Evolutionary conservation across 23 tunicate genomes (phyloP).

Genomic region (Ascidia mentula): DNA sequence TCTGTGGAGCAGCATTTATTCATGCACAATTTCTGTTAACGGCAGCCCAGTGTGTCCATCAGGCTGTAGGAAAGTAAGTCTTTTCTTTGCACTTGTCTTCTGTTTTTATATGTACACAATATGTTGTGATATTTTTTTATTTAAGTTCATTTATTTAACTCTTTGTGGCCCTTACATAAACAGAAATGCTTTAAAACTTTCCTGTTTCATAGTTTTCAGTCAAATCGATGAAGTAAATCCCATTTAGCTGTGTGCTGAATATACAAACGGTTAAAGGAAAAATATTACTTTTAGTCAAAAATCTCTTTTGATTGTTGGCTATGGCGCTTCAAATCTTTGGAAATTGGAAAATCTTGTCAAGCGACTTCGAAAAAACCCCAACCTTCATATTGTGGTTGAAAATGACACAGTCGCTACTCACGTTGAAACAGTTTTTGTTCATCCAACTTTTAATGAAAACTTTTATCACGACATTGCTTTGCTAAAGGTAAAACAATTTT

Average conservation of each 20-base stretch:
- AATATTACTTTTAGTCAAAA: not conserved
- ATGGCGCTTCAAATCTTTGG: conserved; percentile 30
- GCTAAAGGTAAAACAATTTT: conserved; percentile 20
- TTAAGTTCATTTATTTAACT: too few species aligned
- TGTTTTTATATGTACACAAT: too few species aligned
- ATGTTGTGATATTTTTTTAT: too few species aligned
- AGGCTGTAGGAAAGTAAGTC: not conserved
- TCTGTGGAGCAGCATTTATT: conserved; percentile 69
- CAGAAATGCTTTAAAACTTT: too few species aligned
- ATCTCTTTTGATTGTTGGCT: conserved; percentile 21
- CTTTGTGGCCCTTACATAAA: too few species aligned
- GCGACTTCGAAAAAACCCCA: conserved; percentile 8
- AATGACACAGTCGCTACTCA: conserved; percentile 18
- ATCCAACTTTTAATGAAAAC: conserved; percentile 42
- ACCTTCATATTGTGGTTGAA: not conserved
- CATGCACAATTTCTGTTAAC: conserved; percentile 35
- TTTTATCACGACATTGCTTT: conserved; percentile 42
- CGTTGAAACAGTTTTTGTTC: conserved; percentile 13
- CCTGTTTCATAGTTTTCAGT: too few species aligned
- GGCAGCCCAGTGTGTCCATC: conserved; percentile 64
- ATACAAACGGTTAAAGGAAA: not conserved
- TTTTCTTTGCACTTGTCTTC: not conserved
- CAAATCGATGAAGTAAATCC: too few species aligned
- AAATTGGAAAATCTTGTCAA: conserved; percentile 14
- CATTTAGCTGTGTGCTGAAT: too few species aligned